Base-by-base conservation (phyloP, 2,797 vertebrate genomes). In the Thripadectes ignobilis region DNA sequence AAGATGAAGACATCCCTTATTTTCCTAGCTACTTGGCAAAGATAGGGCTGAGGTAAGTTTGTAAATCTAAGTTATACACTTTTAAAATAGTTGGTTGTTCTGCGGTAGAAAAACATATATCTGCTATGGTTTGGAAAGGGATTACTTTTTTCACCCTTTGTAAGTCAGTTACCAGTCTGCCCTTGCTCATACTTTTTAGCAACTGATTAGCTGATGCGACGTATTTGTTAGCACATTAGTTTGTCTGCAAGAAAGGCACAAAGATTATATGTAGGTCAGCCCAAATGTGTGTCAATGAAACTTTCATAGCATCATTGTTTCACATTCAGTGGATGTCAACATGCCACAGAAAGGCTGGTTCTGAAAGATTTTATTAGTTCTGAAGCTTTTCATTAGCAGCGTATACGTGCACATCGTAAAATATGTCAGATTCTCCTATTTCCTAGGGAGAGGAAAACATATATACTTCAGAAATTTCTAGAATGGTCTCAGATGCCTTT, bases 261-360 rank as follows among this genome's bases (percentile, higher is more conserved):
- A 61, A 20, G 19, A 65, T 74, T 84, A 59, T 94, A 93, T 96
- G 79, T 93, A 97, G 95, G 95, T 97, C 91, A 95, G 52, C 52
- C 89, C 73, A 93, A 91, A 78, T 39, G 75, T 55, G 85, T 91
- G 85, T 22, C 93, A 69, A 96, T 96, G 79, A 96, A 97, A 95
- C 91, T 94, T 97, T 96, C 89, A 96, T 94, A 57, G 32, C 72
- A 45, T 32, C 79, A 88, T 58, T 82, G 84, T 89, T 67, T 86
- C 3, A 4, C 30, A 20, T 89, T 92, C 85, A 63, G 62, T 76
- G 23, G n/a, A 39, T 67, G 69, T 72, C 91, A 93, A 79, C 76
- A 36, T 76, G 62, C 69, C 77, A 85, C 39, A 69, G 79, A 86
- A 93, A 93, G 75, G 38, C 45, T 67, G 29, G 20, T 85, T 71